Conservation (phyloP, 2,113 vertebrate genomes). For the Onychostoma macrolepis region DNA sequence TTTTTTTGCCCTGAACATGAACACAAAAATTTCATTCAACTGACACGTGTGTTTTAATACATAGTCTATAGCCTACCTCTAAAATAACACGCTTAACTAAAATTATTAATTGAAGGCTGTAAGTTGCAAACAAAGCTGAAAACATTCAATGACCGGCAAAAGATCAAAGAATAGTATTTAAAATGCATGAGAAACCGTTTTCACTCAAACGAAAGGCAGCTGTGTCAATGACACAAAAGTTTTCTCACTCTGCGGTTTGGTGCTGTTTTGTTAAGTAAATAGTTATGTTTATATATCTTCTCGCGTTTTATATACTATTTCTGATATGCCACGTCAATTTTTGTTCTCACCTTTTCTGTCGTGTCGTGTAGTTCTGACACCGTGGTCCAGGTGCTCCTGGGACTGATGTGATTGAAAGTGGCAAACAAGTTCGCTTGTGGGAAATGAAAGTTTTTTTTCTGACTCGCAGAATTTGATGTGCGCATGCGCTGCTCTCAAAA, state of each 20-base stretch:
- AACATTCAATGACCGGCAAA: neutral
- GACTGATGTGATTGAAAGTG: neutral
- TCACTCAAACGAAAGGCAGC: neutral
- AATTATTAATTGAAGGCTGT: neutral
- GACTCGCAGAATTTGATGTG: neutral
- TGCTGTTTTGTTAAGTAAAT: too few relatives aligned
- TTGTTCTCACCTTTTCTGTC: constrained; percentile 26
- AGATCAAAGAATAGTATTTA: neutral
- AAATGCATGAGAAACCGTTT: neutral
- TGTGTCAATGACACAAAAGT: neutral
- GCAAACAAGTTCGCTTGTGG: neutral
- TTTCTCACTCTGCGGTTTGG: neutral
- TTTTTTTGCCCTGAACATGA: neutral
- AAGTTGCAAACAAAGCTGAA: neutral
- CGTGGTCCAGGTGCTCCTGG: neutral
- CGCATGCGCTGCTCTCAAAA: neutral
- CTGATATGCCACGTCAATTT: neutral
- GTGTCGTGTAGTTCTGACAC: neutral
- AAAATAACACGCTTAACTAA: neutral
- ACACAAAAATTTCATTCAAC: neutral
- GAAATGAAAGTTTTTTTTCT: neutral
- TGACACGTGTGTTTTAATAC: neutral
- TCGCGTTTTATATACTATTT: neutral
- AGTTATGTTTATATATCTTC: neutral
- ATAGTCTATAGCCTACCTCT: neutral